Conservation (phyloP, 2,888 invertebrate genomes). For the Drosophila silvestris region DNA sequence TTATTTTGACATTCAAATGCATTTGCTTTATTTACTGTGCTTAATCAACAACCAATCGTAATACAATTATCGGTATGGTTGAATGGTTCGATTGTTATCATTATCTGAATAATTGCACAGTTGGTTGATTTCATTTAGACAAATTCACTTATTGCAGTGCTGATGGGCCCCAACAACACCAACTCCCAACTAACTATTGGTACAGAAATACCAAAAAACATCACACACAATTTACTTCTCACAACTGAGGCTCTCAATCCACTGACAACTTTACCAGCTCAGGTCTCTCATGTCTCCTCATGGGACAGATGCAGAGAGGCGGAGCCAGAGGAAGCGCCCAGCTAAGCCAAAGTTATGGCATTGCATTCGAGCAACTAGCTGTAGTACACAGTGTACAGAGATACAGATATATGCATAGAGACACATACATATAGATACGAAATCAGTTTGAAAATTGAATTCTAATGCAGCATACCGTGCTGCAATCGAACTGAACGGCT, state of each 20-base stretch:
- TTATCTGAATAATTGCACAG: slow-evolving; percentile 46
- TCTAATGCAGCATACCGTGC: slow-evolving; percentile 71
- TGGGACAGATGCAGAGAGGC: background rate
- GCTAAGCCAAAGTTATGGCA: slow-evolving; percentile 77
- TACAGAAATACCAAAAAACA: slow-evolving; percentile 51
- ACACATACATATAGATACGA: slow-evolving; percentile 30
- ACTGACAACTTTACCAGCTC: slow-evolving; percentile 26
- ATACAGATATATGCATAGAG: slow-evolving; percentile 18
- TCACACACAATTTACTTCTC: slow-evolving; percentile 60
- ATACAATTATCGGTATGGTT: slow-evolving; percentile 37
- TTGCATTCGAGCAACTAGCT: slow-evolving; percentile 48
- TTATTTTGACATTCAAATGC: background rate
- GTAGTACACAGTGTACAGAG: slow-evolving; percentile 8
- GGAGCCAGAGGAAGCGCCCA: slow-evolving; percentile 21
- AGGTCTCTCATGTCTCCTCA: background rate
- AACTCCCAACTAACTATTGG: background rate
- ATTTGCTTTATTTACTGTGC: background rate
- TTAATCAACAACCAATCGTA: background rate
- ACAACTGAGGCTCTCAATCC: slow-evolving; percentile 48
- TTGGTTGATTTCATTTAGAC: slow-evolving; percentile 48
- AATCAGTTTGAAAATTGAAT: slow-evolving; percentile 80
- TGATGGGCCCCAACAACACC: slow-evolving; percentile 37
- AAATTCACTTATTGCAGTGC: slow-evolving; percentile 53
- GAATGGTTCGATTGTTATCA: slow-evolving; percentile 25
- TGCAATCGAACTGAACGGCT: slow-evolving; percentile 38